Evolutionary conservation across 2,797 vertebrate species (phyloP).

Genomic region (Enteromius trimaculatus): DNA sequence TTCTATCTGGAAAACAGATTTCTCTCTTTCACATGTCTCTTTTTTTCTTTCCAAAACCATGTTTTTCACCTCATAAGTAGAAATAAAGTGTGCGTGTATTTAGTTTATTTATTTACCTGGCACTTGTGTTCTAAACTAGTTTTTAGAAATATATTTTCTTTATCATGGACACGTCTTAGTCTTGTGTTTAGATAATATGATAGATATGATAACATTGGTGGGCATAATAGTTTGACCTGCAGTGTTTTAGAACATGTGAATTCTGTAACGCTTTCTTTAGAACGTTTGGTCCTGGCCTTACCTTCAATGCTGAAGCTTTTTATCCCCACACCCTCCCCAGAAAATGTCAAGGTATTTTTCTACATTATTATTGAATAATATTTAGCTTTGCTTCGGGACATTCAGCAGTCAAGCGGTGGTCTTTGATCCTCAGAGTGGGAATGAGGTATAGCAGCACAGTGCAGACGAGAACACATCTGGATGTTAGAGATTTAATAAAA

Average conservation of each 20-base stretch:
- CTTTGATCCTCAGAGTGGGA: background rate
- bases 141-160: background rate
- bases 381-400: background rate
- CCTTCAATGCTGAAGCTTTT: background rate
- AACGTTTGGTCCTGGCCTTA: background rate
- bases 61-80: too few relatives aligned
- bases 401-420: background rate
- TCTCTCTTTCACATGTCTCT: too few relatives aligned
- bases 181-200: background rate
- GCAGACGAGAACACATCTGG: background rate
- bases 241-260: background rate
- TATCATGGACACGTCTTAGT: background rate
- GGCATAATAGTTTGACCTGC: background rate
- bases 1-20: too few relatives aligned
- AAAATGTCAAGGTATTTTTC: background rate
- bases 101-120: too few relatives aligned
- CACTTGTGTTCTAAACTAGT: background rate
- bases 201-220: background rate
- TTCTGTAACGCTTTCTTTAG: background rate
- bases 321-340: too few relatives aligned
- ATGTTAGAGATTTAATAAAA: background rate
- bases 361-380: background rate
- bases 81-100: too few relatives aligned
- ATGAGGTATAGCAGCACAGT: background rate
- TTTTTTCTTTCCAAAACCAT: too few relatives aligned